Evolutionary conservation across 30 jellyfish, hydroid and myxozoan genomes (phyloP).

Genomic region (Pelagia noctiluca): DNA sequence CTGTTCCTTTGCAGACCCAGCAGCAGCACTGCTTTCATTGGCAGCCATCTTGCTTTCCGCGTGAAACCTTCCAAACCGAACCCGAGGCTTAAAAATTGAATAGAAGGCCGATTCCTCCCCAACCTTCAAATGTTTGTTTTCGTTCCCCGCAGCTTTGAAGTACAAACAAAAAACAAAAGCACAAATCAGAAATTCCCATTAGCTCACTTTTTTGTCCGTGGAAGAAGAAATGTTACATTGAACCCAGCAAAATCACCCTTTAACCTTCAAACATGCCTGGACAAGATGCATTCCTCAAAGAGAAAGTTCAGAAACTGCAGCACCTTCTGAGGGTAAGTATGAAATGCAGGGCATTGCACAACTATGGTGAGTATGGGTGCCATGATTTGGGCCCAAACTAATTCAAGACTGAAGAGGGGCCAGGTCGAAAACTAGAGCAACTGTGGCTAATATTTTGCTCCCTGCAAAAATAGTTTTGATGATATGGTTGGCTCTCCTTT

Average conservation of each 20-base stretch:
- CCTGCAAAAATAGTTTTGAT: too few species aligned
- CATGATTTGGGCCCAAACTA: not conserved
- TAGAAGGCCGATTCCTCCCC: too few species aligned
- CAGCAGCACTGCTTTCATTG: not conserved
- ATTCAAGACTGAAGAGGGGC: too few species aligned
- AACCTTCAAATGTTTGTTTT: too few species aligned
- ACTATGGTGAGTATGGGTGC: not conserved
- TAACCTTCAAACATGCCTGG: slow-evolving; percentile 51
- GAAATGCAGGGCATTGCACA: not conserved
- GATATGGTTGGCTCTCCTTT: too few species aligned
- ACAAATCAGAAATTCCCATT: not conserved
- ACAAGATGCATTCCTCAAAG: slow-evolving; percentile 47
- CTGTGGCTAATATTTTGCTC: too few species aligned
- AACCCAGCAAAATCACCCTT: not conserved
- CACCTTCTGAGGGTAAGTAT: slow-evolving; percentile 68
- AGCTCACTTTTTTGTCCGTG: not conserved
- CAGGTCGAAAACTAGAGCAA: too few species aligned
- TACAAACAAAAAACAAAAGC: not conserved
- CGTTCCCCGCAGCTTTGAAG: not conserved
- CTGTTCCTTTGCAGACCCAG: slow-evolving; percentile 17
- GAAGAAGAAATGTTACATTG: not conserved
- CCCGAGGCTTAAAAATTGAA: slow-evolving; percentile 16
- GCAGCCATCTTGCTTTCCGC: slow-evolving; percentile 37
- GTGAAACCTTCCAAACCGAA: not conserved
- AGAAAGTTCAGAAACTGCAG: slow-evolving; percentile 61